Base-by-base conservation (phyloP, 1,140 invertebrate genomes). In the Drosophila suzukii region DNA sequence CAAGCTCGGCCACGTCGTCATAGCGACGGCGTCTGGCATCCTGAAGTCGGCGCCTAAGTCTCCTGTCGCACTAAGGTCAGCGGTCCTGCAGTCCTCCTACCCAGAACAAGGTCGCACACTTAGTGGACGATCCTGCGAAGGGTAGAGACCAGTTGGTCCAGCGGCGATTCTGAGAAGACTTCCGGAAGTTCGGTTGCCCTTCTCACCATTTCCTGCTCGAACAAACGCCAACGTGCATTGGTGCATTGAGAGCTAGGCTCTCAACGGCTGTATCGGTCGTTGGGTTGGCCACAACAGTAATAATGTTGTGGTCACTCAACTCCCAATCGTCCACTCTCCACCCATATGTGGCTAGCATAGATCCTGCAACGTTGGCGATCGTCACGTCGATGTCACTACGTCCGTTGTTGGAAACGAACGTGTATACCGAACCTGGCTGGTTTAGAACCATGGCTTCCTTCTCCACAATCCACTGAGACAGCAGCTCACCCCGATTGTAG, bases 271-370 rank as follows among this genome's bases (percentile, higher is more conserved):
- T 32, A 30, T 41, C 27, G 32, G 38, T 13, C 3, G 38, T 24
- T 20, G 62, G 20, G 17, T n/a, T 20, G 36, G 27, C 58, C 15
- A 44, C 39, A 62, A 75, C 59, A 70, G 11, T 39, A 8, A 75
- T 75, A 4, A 65, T 59, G 49, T 56, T 75, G 38, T 71, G 43
- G 8, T 56, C 60, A 44, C 67, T 74, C 6, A 60, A 27, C 10
- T 63, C 54, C 59, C 62, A 67, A 20, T 76, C 55, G 11, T 20
- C n/a, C 49, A 76, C 67, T 50, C 39, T 66, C 68, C 68, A 73
- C 15, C 54, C 68, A 27, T 72, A 72, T 46, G 57, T 50, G 34
- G 44, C 46, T 44, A 20, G 20, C 20, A 20, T 20, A 20, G 20
- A 20, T 20, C 20, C 20, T 20, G 20, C 20, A 20, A 2, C 20